Evolutionary conservation across 2,888 invertebrate species (phyloP), one percentile per base, ranked within the genome.

Genomic region (Caenorhabditis sp.): DNA sequence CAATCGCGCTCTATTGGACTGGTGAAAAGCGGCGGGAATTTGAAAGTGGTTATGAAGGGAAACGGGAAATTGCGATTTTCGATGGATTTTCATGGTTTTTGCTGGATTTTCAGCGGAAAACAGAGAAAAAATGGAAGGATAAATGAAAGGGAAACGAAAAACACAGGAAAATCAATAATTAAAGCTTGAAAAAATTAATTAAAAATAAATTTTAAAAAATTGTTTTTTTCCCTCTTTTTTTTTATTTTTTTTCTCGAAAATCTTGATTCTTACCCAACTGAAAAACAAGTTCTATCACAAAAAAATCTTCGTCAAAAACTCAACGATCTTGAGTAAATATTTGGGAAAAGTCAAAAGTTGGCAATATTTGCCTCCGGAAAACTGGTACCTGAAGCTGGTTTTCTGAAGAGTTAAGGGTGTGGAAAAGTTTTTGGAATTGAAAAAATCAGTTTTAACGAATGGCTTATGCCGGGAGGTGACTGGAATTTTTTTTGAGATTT

Each of bases 1-100:
- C 61, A 70, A 70, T 20, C 18, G 61, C 61, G 70, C 70, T 61
- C 70, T 26, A 61, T 2, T 15, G 70, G 13, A 70, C 61, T n/a
- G 15, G 6, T n/a, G 1, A 8, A 35, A 35, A 50, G 9, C 18
- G 60, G 37, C 24, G 51, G 15, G 22, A 8, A 53, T 61, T 70
- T 50, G 28, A 51, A 51, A 40, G 2, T 6, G 53, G 6, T 9
- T 60, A 40, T 40, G 6, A 3, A 1, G 28, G 18, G 18, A 50
- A 64, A 20, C 22, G 32, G 26, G 55, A 26, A 56, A 53, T 13
- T 13, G 53, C 2, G 1, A 8, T 53, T 53, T 53, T 24, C 2
- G n/a, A 56, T n/a, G 13, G 26, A 24, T 32, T 50, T 18, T 4
- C 1, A 28, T 28, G 32, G 9, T 32, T 32, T 32, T 32, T 32